Evolutionary conservation across 1,140 invertebrate genomes (phyloP), one percentile per base, ranked within the genome.

Genomic region (Camponotus pennsylvanicus): DNA sequence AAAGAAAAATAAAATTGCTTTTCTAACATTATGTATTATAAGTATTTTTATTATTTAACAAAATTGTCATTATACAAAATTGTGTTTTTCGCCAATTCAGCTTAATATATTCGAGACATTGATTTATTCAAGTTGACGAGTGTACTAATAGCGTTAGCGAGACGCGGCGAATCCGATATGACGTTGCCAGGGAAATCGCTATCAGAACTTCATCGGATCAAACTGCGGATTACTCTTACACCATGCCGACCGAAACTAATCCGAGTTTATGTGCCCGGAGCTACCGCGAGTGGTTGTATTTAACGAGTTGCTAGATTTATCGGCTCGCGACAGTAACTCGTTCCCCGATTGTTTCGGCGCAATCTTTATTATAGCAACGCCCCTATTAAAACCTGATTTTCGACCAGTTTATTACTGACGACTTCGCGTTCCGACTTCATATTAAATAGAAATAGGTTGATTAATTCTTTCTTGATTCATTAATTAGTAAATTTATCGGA

Each of bases 301-400:
- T 85, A 85, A 85, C 61, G 73, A 85, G 61, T 61, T 85, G 45
- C 49, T 21, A 55, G 59, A 84, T 73, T 77, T 78, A 78, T 77
- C 63, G 73, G 45, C 9, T 32, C 34, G 73, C 45, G 63, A 67
- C n/a, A 57, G 57, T 4, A 78, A 37, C 45, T 49, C 34, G 45
- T 45, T 78, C 49, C 13, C 45, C 73, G 45, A 85, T 66, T 78
- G 40, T 85, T 78, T 78, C 15, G 9, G 45, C 59, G 61, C 61
- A 78, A 78, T 78, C 63, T 85, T 85, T 85, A 85, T 85, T 77
- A 40, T 13, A 84, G 32, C 57, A 78, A 78, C 34, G 78, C 37
- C 49, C 15, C n/a, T 34, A 78, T 83, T 83, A 75, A 83, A 73
- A 75, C 63, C 40, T 61, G 27, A 82, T 82, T 82, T 61, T 18